Base-by-base conservation (phyloP, 2,113 vertebrate species). In the Neoarius graeffei region DNA sequence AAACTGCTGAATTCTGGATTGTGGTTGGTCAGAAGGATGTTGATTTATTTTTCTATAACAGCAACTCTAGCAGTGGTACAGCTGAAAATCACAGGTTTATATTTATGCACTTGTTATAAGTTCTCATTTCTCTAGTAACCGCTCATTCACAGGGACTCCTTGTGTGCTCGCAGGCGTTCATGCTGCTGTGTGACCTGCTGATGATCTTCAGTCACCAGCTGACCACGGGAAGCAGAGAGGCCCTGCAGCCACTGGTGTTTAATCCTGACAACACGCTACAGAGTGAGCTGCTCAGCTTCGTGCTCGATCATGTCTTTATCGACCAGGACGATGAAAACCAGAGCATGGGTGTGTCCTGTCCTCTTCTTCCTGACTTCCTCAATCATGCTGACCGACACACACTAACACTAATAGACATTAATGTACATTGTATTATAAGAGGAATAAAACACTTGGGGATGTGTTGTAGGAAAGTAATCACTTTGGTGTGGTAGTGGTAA, bases 131-230 rank as follows among this genome's bases (percentile, higher is more conserved):
- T 50, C 23, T 23, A 76, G 73, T 25, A 25, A 74, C 35, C 1
- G 35, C 71, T 23, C 8, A 23, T 74, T 76, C 48, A 76, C 73
- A 50, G 42, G 10, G 48, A 0, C 48, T 23, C 0, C 19, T n/a
- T 54, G 20, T 80, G 4, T 83, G 86, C 91, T 93, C 67, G 23
- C 92, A 99, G 98, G 98, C 98, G 13, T 99, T 99, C 94, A 99
- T 99, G 98, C 94, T 99, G 88, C 97, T 99, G 89, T 99, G 98
- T 94, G 98, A 99, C 94, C 97, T 99, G 90, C 94, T 99, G 94
- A 99, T 99, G 98, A 99, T 99, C 95, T 99, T 99, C 92, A 99
- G 98, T 92, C 97, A 99, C 93, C 98, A 99, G 89, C 94, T 99
- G 93, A 96, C 95, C 90, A 96, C 97, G 0, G 98, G 98, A 81